phyloP scores from a whole-genome alignment of 2,797 vertebrate species.

The Myoxocephalus aenaeus region DNA sequence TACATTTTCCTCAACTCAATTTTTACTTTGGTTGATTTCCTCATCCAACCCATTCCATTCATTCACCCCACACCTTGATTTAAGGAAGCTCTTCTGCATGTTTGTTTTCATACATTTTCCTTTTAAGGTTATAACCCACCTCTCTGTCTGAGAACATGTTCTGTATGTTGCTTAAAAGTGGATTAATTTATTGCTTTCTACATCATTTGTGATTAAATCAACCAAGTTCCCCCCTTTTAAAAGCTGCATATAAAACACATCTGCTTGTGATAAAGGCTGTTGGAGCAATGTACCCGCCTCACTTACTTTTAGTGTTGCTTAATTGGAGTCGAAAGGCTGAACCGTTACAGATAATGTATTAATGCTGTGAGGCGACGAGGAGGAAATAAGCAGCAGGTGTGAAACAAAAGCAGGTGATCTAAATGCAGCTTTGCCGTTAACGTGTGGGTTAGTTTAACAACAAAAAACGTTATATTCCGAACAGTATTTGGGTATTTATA shows the following conservation, averaged over 20 bases:
- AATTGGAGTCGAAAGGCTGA: conserved; percentile 56
- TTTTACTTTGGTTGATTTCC: no score
- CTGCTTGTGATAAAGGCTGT: not conserved
- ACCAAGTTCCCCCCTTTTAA: not conserved
- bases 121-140: no score
- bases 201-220: conserved; percentile 12
- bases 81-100: no score
- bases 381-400: not conserved
- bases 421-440: not conserved
- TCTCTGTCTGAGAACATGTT: no score
- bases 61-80: not conserved
- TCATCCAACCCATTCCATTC: no score
- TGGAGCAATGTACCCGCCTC: not conserved
- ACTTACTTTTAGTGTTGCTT: conserved; percentile 29
- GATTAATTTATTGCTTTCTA: not conserved
- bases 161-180: not conserved
- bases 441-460: not conserved
- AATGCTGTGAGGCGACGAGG: not conserved
- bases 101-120: no score
- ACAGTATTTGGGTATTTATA: not conserved
- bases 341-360: conserved; percentile 47
- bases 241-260: conserved; percentile 24
- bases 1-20: no score
- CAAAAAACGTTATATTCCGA: not conserved
- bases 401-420: not conserved